Evolutionary conservation across 2,888 invertebrate species (phyloP).

Genomic region (Diarsia mendica): DNA sequence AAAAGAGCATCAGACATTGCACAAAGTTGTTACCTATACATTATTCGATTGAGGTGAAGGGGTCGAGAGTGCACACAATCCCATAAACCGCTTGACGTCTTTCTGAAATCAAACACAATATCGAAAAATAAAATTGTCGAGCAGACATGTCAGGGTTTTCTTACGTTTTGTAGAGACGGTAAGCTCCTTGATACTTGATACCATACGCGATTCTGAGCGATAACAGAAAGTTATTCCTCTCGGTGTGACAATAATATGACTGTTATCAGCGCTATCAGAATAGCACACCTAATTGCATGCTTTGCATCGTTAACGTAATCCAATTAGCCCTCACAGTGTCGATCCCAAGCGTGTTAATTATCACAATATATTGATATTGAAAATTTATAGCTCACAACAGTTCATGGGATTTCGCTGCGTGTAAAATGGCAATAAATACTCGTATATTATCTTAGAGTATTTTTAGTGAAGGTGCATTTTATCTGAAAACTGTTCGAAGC

Average conservation of each 20-base stretch:
- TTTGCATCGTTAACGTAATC: background rate
- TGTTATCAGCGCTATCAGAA: background rate
- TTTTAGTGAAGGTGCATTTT: slow-evolving; percentile 16
- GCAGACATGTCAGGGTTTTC: background rate
- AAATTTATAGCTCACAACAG: background rate
- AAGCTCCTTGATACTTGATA: background rate
- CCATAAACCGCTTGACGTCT: slow-evolving; percentile 4
- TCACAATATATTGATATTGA: background rate
- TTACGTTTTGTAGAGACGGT: slow-evolving; percentile 1
- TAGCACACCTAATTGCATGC: background rate
- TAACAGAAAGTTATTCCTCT: slow-evolving; percentile 15
- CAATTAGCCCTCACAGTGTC: background rate
- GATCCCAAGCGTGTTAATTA: background rate
- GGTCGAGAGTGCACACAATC: slow-evolving; percentile 1
- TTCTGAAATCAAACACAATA: background rate
- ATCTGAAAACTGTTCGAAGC: slow-evolving; percentile 1
- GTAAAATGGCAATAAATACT: slow-evolving; percentile 1
- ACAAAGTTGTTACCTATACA: background rate
- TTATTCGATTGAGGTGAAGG: background rate
- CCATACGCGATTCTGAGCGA: slow-evolving; percentile 1
- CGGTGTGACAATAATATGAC: background rate
- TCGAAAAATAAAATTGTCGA: slow-evolving; percentile 17
- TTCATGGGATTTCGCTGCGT: too few species aligned
- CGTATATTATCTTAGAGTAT: background rate
- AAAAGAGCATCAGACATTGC: background rate